phyloP scores from a whole-genome alignment of 2,888 invertebrate genomes.

The Athetis lepigone region DNA sequence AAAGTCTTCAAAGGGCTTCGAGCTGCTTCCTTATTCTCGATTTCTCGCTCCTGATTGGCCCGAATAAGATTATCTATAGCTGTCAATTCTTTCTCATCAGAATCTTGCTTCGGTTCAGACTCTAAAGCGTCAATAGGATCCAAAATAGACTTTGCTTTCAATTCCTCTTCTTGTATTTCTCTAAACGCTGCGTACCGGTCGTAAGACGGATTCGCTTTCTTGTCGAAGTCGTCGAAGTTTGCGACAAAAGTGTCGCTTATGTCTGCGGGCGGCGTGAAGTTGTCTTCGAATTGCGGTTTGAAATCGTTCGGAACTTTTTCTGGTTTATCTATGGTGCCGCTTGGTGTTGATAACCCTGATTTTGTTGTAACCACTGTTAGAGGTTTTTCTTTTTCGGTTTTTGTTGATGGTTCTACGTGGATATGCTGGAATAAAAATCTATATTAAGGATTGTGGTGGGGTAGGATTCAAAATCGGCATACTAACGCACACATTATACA shows the following conservation, averaged over 20 bases:
- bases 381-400: constrained; percentile 75
- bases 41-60: constrained; percentile 73
- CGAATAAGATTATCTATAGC: constrained; percentile 79
- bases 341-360: constrained; percentile 52
- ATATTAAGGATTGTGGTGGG: not conserved
- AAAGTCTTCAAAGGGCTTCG: constrained; percentile 83
- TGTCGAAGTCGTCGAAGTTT: constrained; percentile 92
- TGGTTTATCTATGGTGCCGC: constrained; percentile 43
- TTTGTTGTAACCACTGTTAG: constrained; percentile 51
- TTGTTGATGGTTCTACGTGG: constrained; percentile 76
- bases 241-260: constrained; percentile 91
- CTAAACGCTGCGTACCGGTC: constrained; percentile 97
- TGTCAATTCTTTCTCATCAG: constrained; percentile 80
- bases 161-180: constrained; percentile 95
- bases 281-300: constrained; percentile 92
- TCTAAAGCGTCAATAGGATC: constrained; percentile 75
- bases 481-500: no score
- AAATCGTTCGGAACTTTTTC: constrained; percentile 69
- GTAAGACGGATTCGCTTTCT: constrained; percentile 90
- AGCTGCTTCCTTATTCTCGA: constrained; percentile 74
- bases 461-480: no score
- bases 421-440: constrained; percentile 77
- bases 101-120: constrained; percentile 79
- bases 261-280: constrained; percentile 87
- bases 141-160: constrained; percentile 87